Conservation (phyloP, 2,113 vertebrate genomes). For the Datnioides undecimradiatus region DNA sequence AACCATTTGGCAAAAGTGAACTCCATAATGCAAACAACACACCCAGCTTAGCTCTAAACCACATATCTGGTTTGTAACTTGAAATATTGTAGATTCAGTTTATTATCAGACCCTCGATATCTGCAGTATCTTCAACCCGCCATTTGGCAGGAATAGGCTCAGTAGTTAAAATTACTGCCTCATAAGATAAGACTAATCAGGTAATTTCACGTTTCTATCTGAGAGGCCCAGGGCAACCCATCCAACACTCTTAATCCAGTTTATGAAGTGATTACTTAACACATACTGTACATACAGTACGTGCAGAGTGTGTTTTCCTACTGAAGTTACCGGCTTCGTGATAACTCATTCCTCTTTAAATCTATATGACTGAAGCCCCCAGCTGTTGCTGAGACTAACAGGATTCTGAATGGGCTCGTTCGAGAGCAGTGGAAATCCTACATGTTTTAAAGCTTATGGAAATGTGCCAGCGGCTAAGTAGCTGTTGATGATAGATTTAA, state of each 20-base stretch:
- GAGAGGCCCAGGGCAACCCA: neutral
- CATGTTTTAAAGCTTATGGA: slow-evolving; percentile 8
- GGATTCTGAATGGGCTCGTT: slow-evolving; percentile 16
- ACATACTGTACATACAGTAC: neutral
- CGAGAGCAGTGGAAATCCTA: neutral
- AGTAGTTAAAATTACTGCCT: slow-evolving; percentile 1
- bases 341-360: slow-evolving; percentile 4
- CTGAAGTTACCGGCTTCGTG: slow-evolving; percentile 8
- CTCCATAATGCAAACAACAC: neutral
- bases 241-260: neutral
- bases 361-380: neutral
- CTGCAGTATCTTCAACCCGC: neutral
- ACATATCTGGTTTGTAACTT: neutral
- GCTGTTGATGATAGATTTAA: slow-evolving; percentile 53
- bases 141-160: neutral
- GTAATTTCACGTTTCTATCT: neutral
- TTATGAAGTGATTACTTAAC: neutral
- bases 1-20: slow-evolving; percentile 46
- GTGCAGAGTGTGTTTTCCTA: too few relatives aligned
- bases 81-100: neutral
- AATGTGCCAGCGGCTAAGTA: slow-evolving; percentile 39
- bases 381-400: slow-evolving; percentile 12
- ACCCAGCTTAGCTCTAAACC: neutral
- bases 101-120: neutral
- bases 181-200: slow-evolving; percentile 1